Base-by-base conservation (phyloP, 2,888 invertebrate genomes). In the Stegana nigrithorax region DNA sequence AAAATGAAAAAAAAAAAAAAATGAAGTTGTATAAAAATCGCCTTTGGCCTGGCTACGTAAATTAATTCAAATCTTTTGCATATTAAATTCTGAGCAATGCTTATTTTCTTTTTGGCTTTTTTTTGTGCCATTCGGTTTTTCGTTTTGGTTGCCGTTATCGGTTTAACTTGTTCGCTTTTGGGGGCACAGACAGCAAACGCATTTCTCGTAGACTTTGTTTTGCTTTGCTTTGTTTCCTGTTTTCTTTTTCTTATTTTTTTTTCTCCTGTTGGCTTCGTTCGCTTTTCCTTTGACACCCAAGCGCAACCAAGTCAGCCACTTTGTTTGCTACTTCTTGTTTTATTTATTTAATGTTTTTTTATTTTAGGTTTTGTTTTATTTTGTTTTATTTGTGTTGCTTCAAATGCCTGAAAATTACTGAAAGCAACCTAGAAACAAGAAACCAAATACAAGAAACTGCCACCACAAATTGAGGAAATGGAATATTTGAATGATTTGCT, bases 401-500 rank as follows among this genome's bases (percentile, higher is more conserved):
- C n/a, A 32, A 36, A 55, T 53, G 8, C 19, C 17, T 2, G 51
- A 53, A 55, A 55, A 55, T 55, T 26, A 55, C 53, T 55, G n/a
- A 21, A 47, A 47, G n/a, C n/a, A n/a, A n/a, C n/a, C n/a, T n/a
- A n/a, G 14, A 42, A 14, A 42, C 6, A 29, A 29, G 10, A 29
- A 29, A 29, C 6, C 6, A 29, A 29, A 29, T 7, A 29, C 17
- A 47, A 19, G 25, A 27, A 58, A 59, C 47, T 50, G 55, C 60
- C 45, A 64, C 69, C 68, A 51, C 67, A 68, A 76, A 73, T 73
- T 67, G 73, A 71, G 76, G 77, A 76, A 76, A 75, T 74, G 69
- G 69, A 72, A 72, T 71, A 68, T 70, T 78, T 77, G 66, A 76
- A 73, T 73, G 72, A 70, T 73, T 78, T 64, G 71, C 69, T 71